Evolutionary conservation across 1,140 invertebrate species (phyloP).

Genomic region (Pogonus chalceus): DNA sequence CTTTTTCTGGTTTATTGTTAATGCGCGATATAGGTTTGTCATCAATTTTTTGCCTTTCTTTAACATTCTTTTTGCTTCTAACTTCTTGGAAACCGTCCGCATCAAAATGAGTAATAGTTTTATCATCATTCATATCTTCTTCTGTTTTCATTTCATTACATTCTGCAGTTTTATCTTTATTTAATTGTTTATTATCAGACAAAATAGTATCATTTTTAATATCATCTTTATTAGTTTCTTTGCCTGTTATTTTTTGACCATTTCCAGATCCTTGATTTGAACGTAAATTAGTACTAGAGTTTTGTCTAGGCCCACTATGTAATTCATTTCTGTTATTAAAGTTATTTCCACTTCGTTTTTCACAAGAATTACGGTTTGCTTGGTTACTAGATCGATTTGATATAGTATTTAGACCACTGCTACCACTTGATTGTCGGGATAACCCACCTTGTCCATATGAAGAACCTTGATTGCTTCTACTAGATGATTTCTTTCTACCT

Average conservation of each 20-base stretch:
- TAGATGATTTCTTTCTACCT: constrained; percentile 16
- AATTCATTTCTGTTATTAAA: neutral
- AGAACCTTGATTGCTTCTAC: constrained; percentile 15
- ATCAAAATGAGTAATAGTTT: constrained; percentile 32
- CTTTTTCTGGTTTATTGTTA: constrained; percentile 37
- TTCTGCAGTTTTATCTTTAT: too few relatives aligned
- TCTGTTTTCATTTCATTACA: constrained; percentile 12
- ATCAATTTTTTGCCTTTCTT: constrained; percentile 42
- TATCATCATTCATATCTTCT: constrained; percentile 22
- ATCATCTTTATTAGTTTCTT: neutral
- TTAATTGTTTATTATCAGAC: neutral
- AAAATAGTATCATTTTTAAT: neutral
- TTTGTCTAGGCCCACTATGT: constrained; percentile 4
- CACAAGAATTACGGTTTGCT: neutral
- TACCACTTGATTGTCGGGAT: neutral
- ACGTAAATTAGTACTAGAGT: constrained; percentile 12
- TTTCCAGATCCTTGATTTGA: neutral
- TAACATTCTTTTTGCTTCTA: constrained; percentile 65
- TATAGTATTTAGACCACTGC: neutral
- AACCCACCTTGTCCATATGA: neutral
- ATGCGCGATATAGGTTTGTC: constrained; percentile 40
- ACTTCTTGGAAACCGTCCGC: constrained; percentile 80
- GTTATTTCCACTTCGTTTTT: neutral
- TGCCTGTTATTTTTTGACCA: neutral
- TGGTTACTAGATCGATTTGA: neutral